Evolutionary conservation across 2,888 invertebrate species (phyloP), one percentile per base, ranked within the genome.

Genomic region (Microctonus brassicae): DNA sequence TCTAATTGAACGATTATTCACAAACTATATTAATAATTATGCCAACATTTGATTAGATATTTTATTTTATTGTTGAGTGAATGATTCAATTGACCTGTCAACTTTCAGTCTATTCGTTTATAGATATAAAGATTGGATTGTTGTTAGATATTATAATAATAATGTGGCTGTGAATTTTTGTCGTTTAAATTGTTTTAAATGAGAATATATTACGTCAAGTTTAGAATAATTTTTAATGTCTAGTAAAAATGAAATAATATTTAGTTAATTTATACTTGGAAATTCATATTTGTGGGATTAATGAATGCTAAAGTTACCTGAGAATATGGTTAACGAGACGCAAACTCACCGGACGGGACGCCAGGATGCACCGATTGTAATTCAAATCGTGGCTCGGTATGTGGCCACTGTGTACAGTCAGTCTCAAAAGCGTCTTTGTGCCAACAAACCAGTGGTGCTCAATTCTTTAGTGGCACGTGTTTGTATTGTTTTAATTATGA

Each of bases 361-460:
- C 73, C 80, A 80, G 78, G 82, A 82, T 82, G 82, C 80, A 78
- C 77, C 81, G 82, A 85, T 85, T 85, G 85, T 85, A 81, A 84
- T 85, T 85, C 84, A 85, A 85, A 85, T 85, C 81, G 81, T 75
- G 79, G 74, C 79, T 78, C 73, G 81, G 83, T 83, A 81, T 80
- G 82, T 78, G 80, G 75, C 76, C 74, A 69, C 64, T 69, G 66
- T 55, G 76, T 83, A 83, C 83, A 82, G 74, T 80, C 79, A 13
- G 33, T 52, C 67, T 47, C 77, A 78, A 80, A 74, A 82, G 72
- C 73, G 42, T 4, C 24, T 69, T 63, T 60, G 22, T 52, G 36
- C 20, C 42, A 62, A 42, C 53, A 7, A 29, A 20, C 17, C 77
- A 74, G 76, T 74, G 75, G 75, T 70, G 72, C 75, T 76, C 75